Evolutionary conservation across 2,113 vertebrate species (phyloP).

Genomic region (Bettongia penicillata): DNA sequence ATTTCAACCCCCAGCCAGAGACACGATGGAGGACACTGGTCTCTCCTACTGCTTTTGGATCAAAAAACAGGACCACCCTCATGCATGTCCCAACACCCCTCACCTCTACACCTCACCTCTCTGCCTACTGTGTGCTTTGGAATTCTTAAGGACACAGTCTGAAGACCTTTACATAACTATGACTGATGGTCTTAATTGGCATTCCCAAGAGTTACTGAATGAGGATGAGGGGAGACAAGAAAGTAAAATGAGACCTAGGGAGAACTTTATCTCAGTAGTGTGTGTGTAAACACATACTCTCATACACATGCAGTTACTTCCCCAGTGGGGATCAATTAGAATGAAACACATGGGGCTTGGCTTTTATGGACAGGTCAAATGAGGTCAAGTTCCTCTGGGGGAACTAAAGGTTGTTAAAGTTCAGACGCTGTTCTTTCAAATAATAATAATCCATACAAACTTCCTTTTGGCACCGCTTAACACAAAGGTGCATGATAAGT

Average conservation of each 20-base stretch:
- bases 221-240: constrained; percentile 14
- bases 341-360: constrained; percentile 27
- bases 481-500: not conserved
- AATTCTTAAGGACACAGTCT: constrained; percentile 40
- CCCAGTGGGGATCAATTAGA: constrained; percentile 42
- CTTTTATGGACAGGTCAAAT: constrained; percentile 7
- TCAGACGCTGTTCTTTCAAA: not conserved
- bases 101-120: constrained; percentile 38
- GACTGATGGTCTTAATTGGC: constrained; percentile 71
- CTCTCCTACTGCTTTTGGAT: constrained; percentile 35
- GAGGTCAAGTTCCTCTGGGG: not conserved
- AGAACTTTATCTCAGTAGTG: constrained; percentile 57
- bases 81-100: not conserved
- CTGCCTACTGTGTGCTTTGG: constrained; percentile 50
- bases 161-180: constrained; percentile 73
- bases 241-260: constrained; percentile 36
- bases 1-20: not conserved
- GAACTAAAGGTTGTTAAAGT: not conserved
- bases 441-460: not conserved
- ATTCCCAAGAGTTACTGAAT: constrained; percentile 61
- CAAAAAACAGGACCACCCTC: constrained; percentile 2
- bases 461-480: not conserved
- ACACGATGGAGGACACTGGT: constrained; percentile 1
- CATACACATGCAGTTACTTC: constrained; percentile 27
- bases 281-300: constrained; percentile 42